Evolutionary conservation across 92 coral and sea anemone species (phyloP).

Genomic region (Siderastrea siderea): DNA sequence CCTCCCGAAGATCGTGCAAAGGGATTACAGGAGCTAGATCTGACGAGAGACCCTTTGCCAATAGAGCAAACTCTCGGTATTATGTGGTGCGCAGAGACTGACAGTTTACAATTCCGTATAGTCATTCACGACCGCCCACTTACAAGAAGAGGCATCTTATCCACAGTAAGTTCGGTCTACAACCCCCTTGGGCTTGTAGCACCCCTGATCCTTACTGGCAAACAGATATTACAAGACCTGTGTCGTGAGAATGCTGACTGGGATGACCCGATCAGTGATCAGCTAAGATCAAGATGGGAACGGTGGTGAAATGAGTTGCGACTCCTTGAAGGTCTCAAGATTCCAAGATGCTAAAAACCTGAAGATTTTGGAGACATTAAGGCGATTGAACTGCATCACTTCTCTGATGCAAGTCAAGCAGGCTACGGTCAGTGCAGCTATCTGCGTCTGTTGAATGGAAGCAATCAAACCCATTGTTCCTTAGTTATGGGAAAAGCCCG

Average conservation of each 20-base stretch:
- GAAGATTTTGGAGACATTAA: no score
- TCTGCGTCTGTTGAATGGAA: no score
- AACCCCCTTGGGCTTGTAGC: constrained; percentile 66
- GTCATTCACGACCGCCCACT: constrained; percentile 58
- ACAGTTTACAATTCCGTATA: constrained; percentile 59
- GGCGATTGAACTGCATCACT: no score
- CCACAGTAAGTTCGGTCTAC: constrained; percentile 21
- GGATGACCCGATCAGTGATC: constrained; percentile 33
- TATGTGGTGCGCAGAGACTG: no score
- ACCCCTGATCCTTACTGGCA: constrained; percentile 67
- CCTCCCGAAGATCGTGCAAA: constrained; percentile 37
- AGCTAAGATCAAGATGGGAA: constrained; percentile 44
- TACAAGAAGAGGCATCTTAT: no score
- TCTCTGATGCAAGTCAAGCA: no score
- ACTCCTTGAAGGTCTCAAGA: constrained; percentile 13
- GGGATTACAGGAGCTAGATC: constrained; percentile 54
- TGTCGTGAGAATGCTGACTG: constrained; percentile 48
- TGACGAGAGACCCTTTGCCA: constrained; percentile 49
- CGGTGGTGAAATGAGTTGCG: constrained; percentile 46
- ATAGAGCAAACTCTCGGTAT: constrained; percentile 42
- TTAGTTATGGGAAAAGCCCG: no score
- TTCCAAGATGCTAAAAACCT: no score
- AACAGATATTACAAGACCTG: constrained; percentile 61
- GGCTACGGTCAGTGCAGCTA: no score
- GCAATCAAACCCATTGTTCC: no score